A percentile compares a stretch with the other conserved stretches of the same genome.
Conservation (phyloP, 2,888 invertebrate genomes). For the Drosophila setosimentum region DNA sequence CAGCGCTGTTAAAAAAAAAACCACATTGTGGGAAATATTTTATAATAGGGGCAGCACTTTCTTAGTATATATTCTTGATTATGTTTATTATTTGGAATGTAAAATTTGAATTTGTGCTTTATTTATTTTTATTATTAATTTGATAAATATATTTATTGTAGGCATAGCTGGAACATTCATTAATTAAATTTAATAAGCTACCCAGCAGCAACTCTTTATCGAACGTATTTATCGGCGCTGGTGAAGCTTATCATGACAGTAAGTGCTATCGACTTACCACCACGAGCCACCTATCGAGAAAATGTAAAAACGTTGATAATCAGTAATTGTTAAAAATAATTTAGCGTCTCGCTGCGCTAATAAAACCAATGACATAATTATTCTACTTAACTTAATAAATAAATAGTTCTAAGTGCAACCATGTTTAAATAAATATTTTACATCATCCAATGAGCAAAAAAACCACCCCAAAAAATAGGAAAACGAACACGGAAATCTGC, state of each 20-base stretch:
- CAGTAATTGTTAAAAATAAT: constrained; percentile 1
- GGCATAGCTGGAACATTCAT: not conserved
- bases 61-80: not conserved
- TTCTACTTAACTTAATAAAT: not conserved
- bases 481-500: constrained; percentile 4
- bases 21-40: not conserved
- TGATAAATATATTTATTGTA: not conserved
- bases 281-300: constrained; percentile 10
- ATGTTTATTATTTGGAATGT: not conserved
- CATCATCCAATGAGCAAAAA: constrained; percentile 2
- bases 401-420: not conserved
- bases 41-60: not conserved
- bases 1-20: too few relatives aligned
- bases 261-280: constrained; percentile 6
- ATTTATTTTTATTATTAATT: not conserved
- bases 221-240: not conserved
- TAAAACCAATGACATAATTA: not conserved
- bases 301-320: constrained; percentile 19
- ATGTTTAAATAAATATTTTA: not conserved
- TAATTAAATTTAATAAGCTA: not conserved
- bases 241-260: not conserved
- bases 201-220: not conserved
- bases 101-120: not conserved
- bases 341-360: not conserved
- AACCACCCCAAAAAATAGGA: constrained; percentile 10